Base-by-base conservation (phyloP, 2,113 vertebrate species). In the Gallinago paraguaiae region DNA sequence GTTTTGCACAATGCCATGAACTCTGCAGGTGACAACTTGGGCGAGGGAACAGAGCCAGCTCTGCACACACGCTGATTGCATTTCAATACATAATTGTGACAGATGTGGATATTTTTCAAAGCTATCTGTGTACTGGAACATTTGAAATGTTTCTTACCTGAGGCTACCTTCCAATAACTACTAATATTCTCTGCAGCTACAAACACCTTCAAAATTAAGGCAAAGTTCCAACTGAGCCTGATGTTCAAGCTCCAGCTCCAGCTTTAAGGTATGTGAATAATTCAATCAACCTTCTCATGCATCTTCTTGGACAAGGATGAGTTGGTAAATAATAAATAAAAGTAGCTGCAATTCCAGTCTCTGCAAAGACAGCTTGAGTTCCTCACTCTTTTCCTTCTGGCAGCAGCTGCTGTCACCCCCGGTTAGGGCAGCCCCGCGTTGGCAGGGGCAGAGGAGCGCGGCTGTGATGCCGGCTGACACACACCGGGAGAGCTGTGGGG, bases 61-160 rank as follows among this genome's bases (percentile, higher is more conserved):
- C 91, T 80, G 83, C 74, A 87, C 89, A 79, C 45, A 53, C 1
- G 0, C 57, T n/a, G 72, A 59, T 2, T 54, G 53, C 53, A 69
- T 89, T 96, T 92, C 93, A 92, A 43, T 50, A 19, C 72, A 33
- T 27, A 1, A 4, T 48, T 77, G 77, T 82, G 86, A 94, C 91
- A 93, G 83, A 61, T 84, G 76, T 41, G 86, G 69, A 57, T 86
- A 54, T 68, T 95, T 93, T 91, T 94, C 90, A 91, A 78, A 93
- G 69, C 61, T 61, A 8, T 59, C 82, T 91, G 37, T 89, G 54
- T 89, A 51, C 37, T 6, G 33, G 39, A 91, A 70, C 48, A 90
- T 92, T 91, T 95, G 65, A 93, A 97, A 82, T 76, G 77, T 75
- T 96, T 91, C 93, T 95, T 87, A 93, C 94, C 94, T 94, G 83